A percentile compares a stretch with the other conserved stretches of the same genome.
phyloP scores from a whole-genome alignment of 1,140 invertebrate species.

The Hesperophylax magnus region DNA sequence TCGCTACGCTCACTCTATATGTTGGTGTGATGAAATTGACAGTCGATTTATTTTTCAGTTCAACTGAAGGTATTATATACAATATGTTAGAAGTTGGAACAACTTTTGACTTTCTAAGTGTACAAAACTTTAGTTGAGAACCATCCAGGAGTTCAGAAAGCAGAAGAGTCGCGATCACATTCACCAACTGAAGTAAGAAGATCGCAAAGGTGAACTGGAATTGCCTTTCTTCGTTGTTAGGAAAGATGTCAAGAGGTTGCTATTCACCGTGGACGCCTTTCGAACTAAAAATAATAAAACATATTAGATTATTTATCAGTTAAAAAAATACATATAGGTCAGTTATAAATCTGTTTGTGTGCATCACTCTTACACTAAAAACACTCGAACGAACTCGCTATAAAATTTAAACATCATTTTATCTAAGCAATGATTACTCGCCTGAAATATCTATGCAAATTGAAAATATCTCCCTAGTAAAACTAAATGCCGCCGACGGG shows the following conservation, averaged over 20 bases:
- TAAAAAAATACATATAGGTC: neutral
- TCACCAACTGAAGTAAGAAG: constrained; percentile 45
- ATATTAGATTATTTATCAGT: neutral
- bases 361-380: neutral
- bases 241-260: constrained; percentile 43
- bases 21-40: no score
- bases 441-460: no score
- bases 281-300: neutral
- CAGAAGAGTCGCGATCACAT: neutral
- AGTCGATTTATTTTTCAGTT: neutral
- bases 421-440: no score
- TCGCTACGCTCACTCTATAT: no score
- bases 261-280: constrained; percentile 18
- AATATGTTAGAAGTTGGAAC: neutral
- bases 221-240: constrained; percentile 16
- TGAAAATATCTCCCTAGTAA: no score
- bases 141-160: neutral
- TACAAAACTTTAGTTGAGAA: neutral
- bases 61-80: neutral
- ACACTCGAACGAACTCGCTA: no score
- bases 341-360: neutral
- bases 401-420: no score
- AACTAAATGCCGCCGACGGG: no score
- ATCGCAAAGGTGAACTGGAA: neutral
- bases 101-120: neutral